Percentiles rank a stretch among this genome's conserved stretches.
Conservation (phyloP, 2,888 invertebrate species). For the Cantharis flavilabris region DNA sequence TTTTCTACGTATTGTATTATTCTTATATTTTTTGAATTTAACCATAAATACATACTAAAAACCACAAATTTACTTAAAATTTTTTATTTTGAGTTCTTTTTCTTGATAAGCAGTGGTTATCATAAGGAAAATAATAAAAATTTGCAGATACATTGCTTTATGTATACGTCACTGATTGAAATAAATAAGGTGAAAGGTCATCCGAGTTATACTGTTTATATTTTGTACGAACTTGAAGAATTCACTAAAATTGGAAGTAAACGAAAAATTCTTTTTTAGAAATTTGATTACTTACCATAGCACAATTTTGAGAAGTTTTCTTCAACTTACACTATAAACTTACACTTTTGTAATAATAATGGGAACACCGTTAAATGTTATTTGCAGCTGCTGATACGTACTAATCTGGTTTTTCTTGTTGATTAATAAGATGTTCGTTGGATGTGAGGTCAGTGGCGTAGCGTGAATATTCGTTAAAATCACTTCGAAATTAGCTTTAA, state of each 20-base stretch:
- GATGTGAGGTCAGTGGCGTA: not conserved
- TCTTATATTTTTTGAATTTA: too few relatives aligned
- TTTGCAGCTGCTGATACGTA: not conserved
- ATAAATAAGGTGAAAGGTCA: not conserved
- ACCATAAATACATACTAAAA: too few relatives aligned
- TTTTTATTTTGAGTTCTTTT: too few relatives aligned
- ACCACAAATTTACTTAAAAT: too few relatives aligned
- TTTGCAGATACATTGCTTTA: not conserved
- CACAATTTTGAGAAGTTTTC: not conserved
- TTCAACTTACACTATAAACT: not conserved
- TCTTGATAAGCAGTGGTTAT: not conserved
- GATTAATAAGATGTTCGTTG: not conserved
- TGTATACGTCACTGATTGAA: not conserved
- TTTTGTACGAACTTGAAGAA: not conserved
- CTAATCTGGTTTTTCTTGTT: not conserved
- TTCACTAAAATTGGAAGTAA: not conserved
- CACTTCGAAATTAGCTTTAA: constrained; percentile 1
- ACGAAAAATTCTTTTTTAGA: not conserved
- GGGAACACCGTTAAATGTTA: not conserved
- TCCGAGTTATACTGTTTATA: not conserved
- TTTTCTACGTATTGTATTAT: too few relatives aligned
- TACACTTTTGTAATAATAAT: not conserved
- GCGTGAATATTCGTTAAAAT: not conserved
- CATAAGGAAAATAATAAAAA: not conserved
- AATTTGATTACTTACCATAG: not conserved